phyloP scores from a whole-genome alignment of 2,888 invertebrate species.

The Drosophila mulleri region DNA sequence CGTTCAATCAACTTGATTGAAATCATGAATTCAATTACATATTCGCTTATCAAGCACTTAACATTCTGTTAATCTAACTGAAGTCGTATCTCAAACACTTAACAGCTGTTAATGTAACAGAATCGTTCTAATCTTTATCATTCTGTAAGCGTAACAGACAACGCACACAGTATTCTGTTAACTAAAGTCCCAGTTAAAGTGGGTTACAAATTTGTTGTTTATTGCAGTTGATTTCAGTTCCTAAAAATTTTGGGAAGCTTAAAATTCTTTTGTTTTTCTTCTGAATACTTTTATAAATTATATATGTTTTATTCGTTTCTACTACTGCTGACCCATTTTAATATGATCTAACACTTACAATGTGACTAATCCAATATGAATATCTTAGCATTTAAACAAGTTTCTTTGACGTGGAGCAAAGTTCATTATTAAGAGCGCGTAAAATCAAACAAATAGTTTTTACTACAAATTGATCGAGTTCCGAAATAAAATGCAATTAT shows the following conservation, averaged over 20 bases:
- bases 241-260: neutral
- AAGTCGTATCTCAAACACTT: neutral
- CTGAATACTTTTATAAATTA: slow-evolving; percentile 10
- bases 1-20: slow-evolving; percentile 13
- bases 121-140: slow-evolving; percentile 3
- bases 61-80: slow-evolving; percentile 30
- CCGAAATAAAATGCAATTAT: slow-evolving; percentile 21
- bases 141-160: neutral
- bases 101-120: slow-evolving; percentile 5
- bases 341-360: slow-evolving; percentile 52
- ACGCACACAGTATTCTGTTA: neutral
- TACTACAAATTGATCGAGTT: neutral
- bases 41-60: slow-evolving; percentile 23
- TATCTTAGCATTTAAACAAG: slow-evolving; percentile 59
- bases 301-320: slow-evolving; percentile 18
- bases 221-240: neutral
- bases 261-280: neutral
- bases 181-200: slow-evolving; percentile 18
- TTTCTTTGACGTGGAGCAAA: slow-evolving; percentile 76
- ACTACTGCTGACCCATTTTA: slow-evolving; percentile 22
- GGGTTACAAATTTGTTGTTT: slow-evolving; percentile 8
- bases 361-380: slow-evolving; percentile 67
- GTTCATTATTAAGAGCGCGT: slow-evolving; percentile 73
- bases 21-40: slow-evolving; percentile 17
- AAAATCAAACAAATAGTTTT: slow-evolving; percentile 47